A percentile compares a stretch with the other conserved stretches of the same genome.
Conservation (phyloP, 2,113 vertebrate genomes). For the Lasiurus cinereus region DNA sequence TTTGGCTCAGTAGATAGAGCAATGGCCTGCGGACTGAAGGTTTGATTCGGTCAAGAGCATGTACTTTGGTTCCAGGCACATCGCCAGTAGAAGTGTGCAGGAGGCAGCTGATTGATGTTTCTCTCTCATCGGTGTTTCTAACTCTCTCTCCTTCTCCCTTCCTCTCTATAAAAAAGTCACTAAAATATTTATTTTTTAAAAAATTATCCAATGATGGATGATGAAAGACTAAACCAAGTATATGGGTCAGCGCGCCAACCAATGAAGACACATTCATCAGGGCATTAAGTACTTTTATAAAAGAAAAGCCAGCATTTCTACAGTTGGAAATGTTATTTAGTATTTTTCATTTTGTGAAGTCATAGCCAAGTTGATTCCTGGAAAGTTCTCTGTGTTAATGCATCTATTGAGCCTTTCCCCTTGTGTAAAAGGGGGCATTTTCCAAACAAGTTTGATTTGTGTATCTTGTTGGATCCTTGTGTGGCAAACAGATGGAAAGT, state of each 20-base stretch:
- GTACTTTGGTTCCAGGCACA: too few relatives aligned
- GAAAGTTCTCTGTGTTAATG: not conserved
- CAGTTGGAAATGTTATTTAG: conserved; percentile 26
- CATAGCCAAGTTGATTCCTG: not conserved
- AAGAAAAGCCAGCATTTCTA: conserved; percentile 5
- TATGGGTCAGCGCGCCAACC: too few relatives aligned
- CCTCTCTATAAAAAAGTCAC: too few relatives aligned
- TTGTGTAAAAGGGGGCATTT: not conserved
- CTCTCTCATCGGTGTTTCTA: too few relatives aligned
- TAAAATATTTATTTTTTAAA: too few relatives aligned
- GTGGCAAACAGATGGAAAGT: conserved; percentile 6
- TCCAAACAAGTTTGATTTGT: not conserved
- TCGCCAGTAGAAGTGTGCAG: too few relatives aligned
- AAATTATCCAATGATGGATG: not conserved
- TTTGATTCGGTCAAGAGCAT: too few relatives aligned
- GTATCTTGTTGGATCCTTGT: conserved; percentile 41
- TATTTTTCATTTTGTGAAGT: conserved; percentile 17
- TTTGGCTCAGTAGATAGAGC: too few relatives aligned
- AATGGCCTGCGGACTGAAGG: too few relatives aligned
- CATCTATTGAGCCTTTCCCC: not conserved
- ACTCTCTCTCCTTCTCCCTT: too few relatives aligned
- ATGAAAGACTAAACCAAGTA: not conserved
- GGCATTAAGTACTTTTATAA: not conserved
- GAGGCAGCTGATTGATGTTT: too few relatives aligned
- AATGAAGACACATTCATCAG: too few relatives aligned